Evolutionary conservation across 2,888 invertebrate genomes (phyloP), one percentile per base, ranked within the genome.

Genomic region (Fabriciana adippe): DNA sequence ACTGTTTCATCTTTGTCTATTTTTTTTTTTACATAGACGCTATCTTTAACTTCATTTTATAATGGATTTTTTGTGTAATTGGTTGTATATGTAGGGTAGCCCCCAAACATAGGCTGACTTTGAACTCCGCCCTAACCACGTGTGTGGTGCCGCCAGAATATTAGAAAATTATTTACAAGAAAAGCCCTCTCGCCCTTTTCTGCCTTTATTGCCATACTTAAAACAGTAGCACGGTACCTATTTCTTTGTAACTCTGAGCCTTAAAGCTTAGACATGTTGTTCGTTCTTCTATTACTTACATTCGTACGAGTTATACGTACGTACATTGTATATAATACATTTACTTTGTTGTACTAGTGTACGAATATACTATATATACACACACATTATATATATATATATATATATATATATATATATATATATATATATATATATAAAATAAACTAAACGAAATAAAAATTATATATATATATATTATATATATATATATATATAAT

Each of bases 161-260:
- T 41, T 41, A 41, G 11, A 41, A 11, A 41, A 41, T 41, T 11
- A 41, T 41, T 41, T 41, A 11, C 11, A 41, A 41, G 11, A 41
- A 35, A 41, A 35, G 31, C 45, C 8, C 47, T 21, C 15, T 15
- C 26, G 3, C 47, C 11, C 47, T 47, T n/a, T 47, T 57, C 21
- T 47, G 15, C 26, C 35, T 47, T 57, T 57, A 57, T 59, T 59
- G 57, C 47, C 47, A 26, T 47, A 59, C 47, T 48, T n/a, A 48
- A 59, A 26, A 15, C 26, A n/a, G 21, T 13, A 3, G 15, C 57
- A 47, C 15, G 45, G 6, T n/a, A 45, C 47, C 57, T 59, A 47
- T 59, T 45, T 59, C 11, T 47, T n/a, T 45, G 26, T 59, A 47
- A 13, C 47, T 47, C 47, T 59, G 21, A 59, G 47, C 47, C 21